Conservation (phyloP, 2,113 vertebrate species). For the Aix galericulata region DNA sequence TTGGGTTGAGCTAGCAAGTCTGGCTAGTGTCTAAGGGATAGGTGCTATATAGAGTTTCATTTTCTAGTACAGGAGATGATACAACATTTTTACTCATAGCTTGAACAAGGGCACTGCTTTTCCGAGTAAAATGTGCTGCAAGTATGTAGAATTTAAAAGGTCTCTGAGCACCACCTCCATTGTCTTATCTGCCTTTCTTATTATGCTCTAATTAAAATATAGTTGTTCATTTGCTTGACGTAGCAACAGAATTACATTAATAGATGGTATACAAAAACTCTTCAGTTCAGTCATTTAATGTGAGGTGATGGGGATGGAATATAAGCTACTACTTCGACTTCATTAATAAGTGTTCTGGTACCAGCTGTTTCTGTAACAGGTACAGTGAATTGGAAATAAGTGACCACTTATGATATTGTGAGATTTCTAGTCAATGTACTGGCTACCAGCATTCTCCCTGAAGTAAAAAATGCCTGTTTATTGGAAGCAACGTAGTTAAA, state of each 20-base stretch:
- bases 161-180: too few relatives aligned
- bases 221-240: background rate
- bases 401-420: accelerated
- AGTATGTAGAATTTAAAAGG: background rate
- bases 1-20: background rate
- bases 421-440: background rate
- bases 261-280: background rate
- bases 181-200: background rate
- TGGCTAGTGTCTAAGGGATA: background rate
- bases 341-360: background rate
- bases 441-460: background rate
- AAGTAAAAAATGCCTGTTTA: background rate
- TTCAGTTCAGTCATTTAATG: background rate
- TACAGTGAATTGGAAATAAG: background rate
- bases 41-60: background rate
- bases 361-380: background rate
- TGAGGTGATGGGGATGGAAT: background rate
- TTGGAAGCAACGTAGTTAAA: background rate
- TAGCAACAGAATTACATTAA: background rate
- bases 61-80: background rate
- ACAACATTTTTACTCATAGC: background rate
- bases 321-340: background rate
- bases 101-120: background rate
- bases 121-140: background rate
- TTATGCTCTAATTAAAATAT: background rate